Evolutionary conservation across 2,797 vertebrate species (phyloP), one percentile per base, ranked within the genome.

Genomic region (Psittacula echo): DNA sequence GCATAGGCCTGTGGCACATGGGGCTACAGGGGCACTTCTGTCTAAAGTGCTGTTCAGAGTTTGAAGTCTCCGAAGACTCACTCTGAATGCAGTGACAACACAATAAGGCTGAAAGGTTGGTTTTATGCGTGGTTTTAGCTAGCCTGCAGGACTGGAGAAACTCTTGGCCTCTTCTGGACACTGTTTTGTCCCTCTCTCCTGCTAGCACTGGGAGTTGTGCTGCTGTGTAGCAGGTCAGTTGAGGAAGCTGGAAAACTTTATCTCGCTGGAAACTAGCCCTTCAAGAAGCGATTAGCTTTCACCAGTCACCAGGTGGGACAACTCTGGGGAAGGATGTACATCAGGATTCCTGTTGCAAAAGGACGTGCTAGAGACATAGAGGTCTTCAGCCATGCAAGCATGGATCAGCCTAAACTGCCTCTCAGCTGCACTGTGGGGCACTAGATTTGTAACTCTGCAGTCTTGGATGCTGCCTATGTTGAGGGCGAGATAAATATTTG

Each of bases 341-440:
- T 11, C 10, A 17, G 11, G 23, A 58, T 32, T 77, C 48, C 60
- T 74, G 37, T 44, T 80, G 45, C 37, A 60, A 51, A 65, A 68
- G 29, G 45, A 45, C 42, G 11, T 71, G 45, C 73, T 2, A 2
- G 29, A 53, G 18, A 13, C 64, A 9, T 0, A 1, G 4, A 47
- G 53, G 77, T 26, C 62, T 50, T 41, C 60, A 75, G 62, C 30
- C 47, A 4, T 0, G 50, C 54, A 39, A 61, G 30, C 29, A 51
- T 0, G 34, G 37, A 29, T 66, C 47, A 79, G 41, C 56, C 32
- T 60, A 6, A 73, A 32, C 0, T 11, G 48, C 45, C 2, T 1
- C 39, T 76, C 60, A 44, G 0, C 32, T 42, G 39, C 20, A 61
- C 48, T 2, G 0, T 8, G 21, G 42, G 54, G 14, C 41, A 48